A percentile compares a stretch with the other conserved stretches of the same genome.
Conservation (phyloP, 2,888 invertebrate genomes). For the Lycaena phlaeas region DNA sequence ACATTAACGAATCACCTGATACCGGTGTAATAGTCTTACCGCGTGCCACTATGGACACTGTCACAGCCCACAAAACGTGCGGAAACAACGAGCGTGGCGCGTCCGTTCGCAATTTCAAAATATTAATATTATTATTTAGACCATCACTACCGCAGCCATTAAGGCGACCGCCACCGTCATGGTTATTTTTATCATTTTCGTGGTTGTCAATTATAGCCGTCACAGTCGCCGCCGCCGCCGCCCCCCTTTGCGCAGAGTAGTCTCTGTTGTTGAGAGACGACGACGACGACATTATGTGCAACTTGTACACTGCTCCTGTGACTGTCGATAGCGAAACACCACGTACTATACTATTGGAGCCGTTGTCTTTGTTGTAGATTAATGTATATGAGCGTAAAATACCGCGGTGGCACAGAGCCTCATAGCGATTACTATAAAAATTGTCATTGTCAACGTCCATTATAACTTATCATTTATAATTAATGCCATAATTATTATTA, state of each 20-base stretch:
- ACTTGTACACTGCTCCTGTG: neutral
- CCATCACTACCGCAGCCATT: too few relatives aligned
- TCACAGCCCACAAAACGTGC: neutral
- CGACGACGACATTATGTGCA: neutral
- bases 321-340: neutral
- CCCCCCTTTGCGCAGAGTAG: neutral
- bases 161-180: too few relatives aligned
- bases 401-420: neutral
- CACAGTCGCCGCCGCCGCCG: neutral
- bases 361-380: neutral
- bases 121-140: neutral
- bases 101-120: neutral
- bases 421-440: neutral
- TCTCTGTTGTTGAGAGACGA: neutral
- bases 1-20: neutral
- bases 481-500: neutral
- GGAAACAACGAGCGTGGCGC: neutral
- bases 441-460: neutral
- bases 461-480: neutral
- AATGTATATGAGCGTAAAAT: neutral
- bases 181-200: too few relatives aligned
- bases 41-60: neutral
- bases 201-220: too few relatives aligned
- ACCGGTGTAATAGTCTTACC: neutral
- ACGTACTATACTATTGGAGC: neutral